Percentiles rank a stretch among this genome's conserved stretches.
Conservation (phyloP, 2,797 vertebrate species). For the Crenuchus spilurus region DNA sequence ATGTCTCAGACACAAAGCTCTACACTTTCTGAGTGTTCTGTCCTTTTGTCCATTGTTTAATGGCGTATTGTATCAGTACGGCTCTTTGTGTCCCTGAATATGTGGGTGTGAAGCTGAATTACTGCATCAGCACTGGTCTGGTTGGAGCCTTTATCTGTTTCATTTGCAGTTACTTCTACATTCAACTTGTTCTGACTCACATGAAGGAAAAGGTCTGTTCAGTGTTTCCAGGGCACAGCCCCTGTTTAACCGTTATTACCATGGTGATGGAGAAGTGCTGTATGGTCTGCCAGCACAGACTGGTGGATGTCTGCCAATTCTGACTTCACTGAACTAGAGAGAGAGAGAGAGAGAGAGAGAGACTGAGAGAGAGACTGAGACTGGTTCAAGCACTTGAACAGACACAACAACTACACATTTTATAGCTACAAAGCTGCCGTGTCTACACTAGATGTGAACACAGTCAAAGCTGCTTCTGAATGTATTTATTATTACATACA, state of each 20-base stretch:
- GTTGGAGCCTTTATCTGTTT: not conserved
- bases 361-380: not conserved
- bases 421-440: no score
- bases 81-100: no score
- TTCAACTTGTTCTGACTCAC: conserved; percentile 41
- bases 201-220: conserved; percentile 29
- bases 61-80: no score
- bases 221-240: conserved; percentile 38
- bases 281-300: not conserved
- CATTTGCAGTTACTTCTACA: not conserved
- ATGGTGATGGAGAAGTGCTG: conserved; percentile 33
- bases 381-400: not conserved
- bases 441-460: no score
- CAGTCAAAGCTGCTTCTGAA: no score
- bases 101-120: conserved; percentile 15
- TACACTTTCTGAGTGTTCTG: not conserved
- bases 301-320: not conserved
- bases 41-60: conserved; percentile 12
- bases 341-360: not conserved
- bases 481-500: no score
- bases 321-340: conserved; percentile 12
- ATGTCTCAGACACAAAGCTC: not conserved
- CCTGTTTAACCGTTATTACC: conserved; percentile 33
- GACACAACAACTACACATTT: no score
- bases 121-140: conserved; percentile 20